Base-by-base conservation (phyloP, 2,888 invertebrate genomes). In the Apotomis capreana region DNA sequence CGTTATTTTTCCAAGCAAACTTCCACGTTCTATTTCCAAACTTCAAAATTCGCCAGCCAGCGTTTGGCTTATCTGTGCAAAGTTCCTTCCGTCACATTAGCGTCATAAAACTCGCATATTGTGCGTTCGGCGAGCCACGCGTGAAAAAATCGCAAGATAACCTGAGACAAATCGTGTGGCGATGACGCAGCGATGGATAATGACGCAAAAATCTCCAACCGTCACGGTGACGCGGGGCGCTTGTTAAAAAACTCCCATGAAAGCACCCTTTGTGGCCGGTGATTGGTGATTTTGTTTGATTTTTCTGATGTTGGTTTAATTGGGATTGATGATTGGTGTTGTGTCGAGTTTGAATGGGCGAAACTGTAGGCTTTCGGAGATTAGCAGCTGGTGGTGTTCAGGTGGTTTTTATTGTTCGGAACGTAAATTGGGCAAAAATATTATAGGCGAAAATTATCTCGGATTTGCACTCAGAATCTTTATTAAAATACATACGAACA, bases 141-240 rank as follows among this genome's bases (percentile, higher is more conserved):
- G 84, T 87, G 84, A 88, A 90, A 89, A 89, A 89, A 84, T 76
- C 86, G 79, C 80, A 80, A 85, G 92, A 92, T 92, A 92, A 89
- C 90, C 89, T 87, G 82, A 91, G 92, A 93, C 91, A 91, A 92
- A 93, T 93, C 92, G 92, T 88, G 89, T 78, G 81, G 75, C 81
- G 78, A 85, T 93, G 93, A 92, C 91, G 84, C 75, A 77, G 92
- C 93, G 84, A 72, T 76, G 83, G 82, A 86, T 93, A 93, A 93
- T 92, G 92, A 92, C 90, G 90, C 86, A 89, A 90, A 88, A 88
- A 87, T 89, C 87, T 85, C 81, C 87, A 86, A 80, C 80, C 84
- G 86, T 87, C 87, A 86, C 79, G 82, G 83, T 86, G 88, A 86
- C 83, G 84, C 79, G 78, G 79, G 79, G 79, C 80, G 82, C 83